Base-by-base conservation (phyloP, 1,140 invertebrate species). In the Drosophila ambigua region DNA sequence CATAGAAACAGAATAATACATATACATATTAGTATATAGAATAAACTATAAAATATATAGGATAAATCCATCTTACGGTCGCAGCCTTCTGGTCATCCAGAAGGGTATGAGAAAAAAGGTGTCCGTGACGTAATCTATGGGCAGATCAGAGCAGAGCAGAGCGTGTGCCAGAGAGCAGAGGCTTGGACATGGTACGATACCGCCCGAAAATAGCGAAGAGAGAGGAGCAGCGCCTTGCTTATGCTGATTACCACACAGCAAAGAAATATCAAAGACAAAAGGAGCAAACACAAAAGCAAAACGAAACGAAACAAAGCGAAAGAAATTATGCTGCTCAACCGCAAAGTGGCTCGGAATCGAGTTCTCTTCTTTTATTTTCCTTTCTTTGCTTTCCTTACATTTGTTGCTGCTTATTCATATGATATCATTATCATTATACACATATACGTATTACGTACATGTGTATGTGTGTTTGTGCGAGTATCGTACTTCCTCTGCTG, bases 351-450 rank as follows among this genome's bases (percentile, higher is more conserved):
- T 5, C 61, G 20, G 49, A 52, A 45, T 72, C 48, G 60, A 69
- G 67, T 72, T 72, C 69, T 64, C 35, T 59, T 57, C 59, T 31
- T 31, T 31, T 3, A 0, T 9, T 31, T 9, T 3, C 0, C 3
- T 31, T 9, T 9, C 31, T 74, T 43, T 73, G 35, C 51, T 46
- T 49, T 69, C 65, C 69, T 59, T 60, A 24, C 35, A 39, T 35
- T 49, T 26, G 28, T 62, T 9, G 41, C 43, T 35, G 28, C 15
- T 51, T 62, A 67, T 59, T 72, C 72, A 76, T 68, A 76, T 76
- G 72, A 76, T 76, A 76, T 76, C 72, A 75, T 75, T 66, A 75
- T 75, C 61, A 67, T 65, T 65, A 54, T 71, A 28, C 48, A 24
- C 23, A 28, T 73, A 55, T 41, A 52, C 5, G 5, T 26, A 26